Base-by-base conservation (phyloP, 2,888 invertebrate genomes). In the Pyralis farinalis region DNA sequence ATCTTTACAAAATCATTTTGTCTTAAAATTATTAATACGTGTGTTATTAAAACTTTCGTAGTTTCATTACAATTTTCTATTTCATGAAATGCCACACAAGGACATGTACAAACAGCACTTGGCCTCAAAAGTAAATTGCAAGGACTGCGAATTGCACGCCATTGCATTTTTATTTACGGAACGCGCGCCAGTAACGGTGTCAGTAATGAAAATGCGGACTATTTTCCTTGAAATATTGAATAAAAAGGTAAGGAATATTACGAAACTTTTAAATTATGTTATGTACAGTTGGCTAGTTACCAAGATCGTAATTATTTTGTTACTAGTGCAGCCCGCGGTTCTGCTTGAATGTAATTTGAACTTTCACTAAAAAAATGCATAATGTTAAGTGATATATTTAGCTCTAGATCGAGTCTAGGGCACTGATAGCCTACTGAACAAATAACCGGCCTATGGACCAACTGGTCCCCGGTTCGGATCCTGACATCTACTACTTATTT, bases 71-170 rank as follows among this genome's bases (percentile, higher is more conserved):
- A 37, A 28, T 37, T 37, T 31, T 6, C 8, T 29, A 30, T 12
- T 10, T 16, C 29, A 37, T 30, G 37, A 22, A 37, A 37, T 37
- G 37, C 30, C 37, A 30, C 30, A 12, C 37, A 31, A 37, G 37
- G 37, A 37, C 37, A 47, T 46, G 46, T 43, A 55, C 53, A 37
- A 44, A 41, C 44, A 52, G 47, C 47, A 53, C 52, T 58, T 59
- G 58, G 57, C 58, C 58, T 59, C 57, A 59, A 57, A 53, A 52
- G 49, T 53, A 68, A 67, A 68, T 67, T 63, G 57, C 63, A 44
- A 42, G 50, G 46, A 53, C 44, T 45, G 51, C 51, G 50, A 47
- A 53, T 45, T 45, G 51, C 52, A 65, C 53, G 54, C 51, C 54
- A 65, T 59, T 58, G 63, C 58, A 59, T 21, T 59, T 60, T 55